These are phyloP conservation scores for Nephotettix cincticeps DNA, from an alignment of 1,140 invertebrate genomes.

Conservation along the genomic window DNA sequence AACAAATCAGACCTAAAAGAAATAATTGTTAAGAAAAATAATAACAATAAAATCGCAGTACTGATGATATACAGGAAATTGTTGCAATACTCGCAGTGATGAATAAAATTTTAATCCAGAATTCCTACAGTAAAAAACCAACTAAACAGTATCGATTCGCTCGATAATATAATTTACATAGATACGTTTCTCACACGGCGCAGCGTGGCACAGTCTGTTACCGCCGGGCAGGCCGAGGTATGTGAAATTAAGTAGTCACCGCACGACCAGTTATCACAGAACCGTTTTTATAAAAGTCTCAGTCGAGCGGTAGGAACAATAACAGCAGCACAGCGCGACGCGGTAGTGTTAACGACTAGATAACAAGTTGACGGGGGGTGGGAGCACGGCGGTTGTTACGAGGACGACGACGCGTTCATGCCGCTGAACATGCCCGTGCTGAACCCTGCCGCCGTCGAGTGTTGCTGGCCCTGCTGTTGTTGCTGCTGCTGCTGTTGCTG, in stretches of 20 bases:
- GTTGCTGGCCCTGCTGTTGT: constrained; percentile 53
- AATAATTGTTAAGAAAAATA: background rate
- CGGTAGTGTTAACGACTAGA: constrained; percentile 7
- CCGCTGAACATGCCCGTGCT: constrained; percentile 72
- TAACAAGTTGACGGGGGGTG: background rate
- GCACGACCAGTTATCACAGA: background rate
- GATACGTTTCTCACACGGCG: background rate
- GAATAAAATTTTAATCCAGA: constrained; percentile 18
- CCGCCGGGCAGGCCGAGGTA: too few species aligned
- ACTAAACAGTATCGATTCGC: background rate
- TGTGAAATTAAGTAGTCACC: constrained; percentile 1
- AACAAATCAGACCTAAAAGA: constrained; percentile 6
- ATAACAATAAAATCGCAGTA: constrained; percentile 10
- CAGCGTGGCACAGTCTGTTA: too few species aligned
- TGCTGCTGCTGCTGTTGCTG: constrained; percentile 56
- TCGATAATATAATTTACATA: constrained; percentile 1
- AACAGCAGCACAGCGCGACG: background rate
- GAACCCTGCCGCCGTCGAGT: constrained; percentile 56
- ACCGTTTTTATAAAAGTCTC: constrained; percentile 10
- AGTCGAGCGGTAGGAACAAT: constrained; percentile 7
- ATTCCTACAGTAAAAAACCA: background rate
- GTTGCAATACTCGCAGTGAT: background rate
- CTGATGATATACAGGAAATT: background rate
- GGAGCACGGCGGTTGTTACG: constrained; percentile 50
- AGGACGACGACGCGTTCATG: constrained; percentile 77